A percentile compares a stretch with the other conserved stretches of the same genome.
phyloP scores from a whole-genome alignment of 2,113 vertebrate genomes.

The Mastomys coucha region DNA sequence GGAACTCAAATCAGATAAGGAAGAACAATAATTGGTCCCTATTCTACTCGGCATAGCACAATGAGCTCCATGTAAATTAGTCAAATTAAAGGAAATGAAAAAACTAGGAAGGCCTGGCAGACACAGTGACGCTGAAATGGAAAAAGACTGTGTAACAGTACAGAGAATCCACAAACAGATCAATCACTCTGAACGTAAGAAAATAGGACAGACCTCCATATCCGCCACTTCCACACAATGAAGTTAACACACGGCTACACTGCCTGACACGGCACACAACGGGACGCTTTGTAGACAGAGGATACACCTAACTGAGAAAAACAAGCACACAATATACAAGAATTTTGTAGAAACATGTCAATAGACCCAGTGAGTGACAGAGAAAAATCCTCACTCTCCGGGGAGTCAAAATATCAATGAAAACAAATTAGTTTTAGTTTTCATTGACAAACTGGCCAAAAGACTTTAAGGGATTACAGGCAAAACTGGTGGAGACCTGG shows the following conservation, averaged over 20 bases:
- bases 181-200: neutral
- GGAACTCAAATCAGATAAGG: neutral
- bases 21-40: neutral
- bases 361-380: constrained; percentile 21
- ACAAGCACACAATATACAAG: neutral
- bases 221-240: neutral
- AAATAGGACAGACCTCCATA: neutral
- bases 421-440: constrained; percentile 22
- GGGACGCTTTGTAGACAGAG: neutral
- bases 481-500: neutral
- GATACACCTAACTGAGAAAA: neutral
- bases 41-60: constrained; percentile 20
- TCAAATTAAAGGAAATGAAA: constrained; percentile 1
- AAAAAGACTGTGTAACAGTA: neutral
- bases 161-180: neutral
- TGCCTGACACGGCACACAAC: neutral
- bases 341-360: neutral
- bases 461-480: constrained; percentile 26
- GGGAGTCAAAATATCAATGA: constrained; percentile 13
- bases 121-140: neutral
- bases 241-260: neutral
- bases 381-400: neutral
- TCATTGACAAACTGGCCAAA: neutral
- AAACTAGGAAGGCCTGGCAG: neutral
- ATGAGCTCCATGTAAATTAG: neutral